These are phyloP conservation scores for Drosophila merina DNA, from an alignment of 2,888 invertebrate genomes.

Conservation along the genomic window DNA sequence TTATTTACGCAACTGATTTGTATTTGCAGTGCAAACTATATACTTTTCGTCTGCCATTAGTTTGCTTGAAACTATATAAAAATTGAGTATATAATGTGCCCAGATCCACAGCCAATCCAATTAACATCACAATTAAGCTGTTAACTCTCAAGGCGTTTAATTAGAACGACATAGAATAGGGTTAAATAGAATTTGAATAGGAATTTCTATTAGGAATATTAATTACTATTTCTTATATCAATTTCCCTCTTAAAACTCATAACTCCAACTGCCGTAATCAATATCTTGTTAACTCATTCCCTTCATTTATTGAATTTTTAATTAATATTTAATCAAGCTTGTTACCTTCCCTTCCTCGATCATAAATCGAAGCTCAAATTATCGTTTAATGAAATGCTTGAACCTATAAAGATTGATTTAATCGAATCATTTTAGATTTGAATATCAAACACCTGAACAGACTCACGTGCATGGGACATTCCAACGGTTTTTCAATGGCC, in stretches of 20 bases:
- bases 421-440: conserved; percentile 13
- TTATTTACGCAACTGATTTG: conserved; percentile 81
- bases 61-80: background rate
- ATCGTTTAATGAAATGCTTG: conserved; percentile 30
- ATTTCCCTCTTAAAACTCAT: no score
- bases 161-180: conserved; percentile 3
- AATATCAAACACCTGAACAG: conserved; percentile 3
- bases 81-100: conserved; percentile 1
- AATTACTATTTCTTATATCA: background rate
- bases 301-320: conserved; percentile 12
- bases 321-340: no score
- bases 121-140: conserved; percentile 21
- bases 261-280: no score
- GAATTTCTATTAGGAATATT: background rate
- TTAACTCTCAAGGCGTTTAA: conserved; percentile 6
- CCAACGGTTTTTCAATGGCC: conserved; percentile 54
- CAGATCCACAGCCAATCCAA: conserved; percentile 1
- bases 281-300: no score
- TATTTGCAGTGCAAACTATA: conserved; percentile 71
- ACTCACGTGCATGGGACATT: conserved; percentile 53
- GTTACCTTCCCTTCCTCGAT: conserved; percentile 24
- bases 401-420: conserved; percentile 16
- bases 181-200: conserved; percentile 2
- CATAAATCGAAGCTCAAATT: conserved; percentile 28
- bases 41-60: conserved; percentile 3